Conservation (phyloP, 2,797 vertebrate species). For the Chloroceryle inda region DNA sequence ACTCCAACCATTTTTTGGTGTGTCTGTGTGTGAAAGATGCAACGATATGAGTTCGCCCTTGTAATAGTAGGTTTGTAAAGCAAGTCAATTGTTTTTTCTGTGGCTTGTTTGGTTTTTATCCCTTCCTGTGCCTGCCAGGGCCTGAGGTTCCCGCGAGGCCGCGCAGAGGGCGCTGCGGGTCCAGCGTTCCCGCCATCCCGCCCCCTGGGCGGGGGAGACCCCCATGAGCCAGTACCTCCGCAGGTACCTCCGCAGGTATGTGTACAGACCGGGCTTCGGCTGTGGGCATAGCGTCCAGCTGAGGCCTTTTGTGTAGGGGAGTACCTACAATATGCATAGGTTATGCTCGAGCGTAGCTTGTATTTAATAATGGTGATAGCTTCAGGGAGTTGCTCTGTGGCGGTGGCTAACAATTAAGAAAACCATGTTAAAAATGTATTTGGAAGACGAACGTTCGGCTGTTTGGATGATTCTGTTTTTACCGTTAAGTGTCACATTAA, state of each 20-base stretch:
- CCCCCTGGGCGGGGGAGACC: too few species aligned
- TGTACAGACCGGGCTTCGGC: rapidly evolving
- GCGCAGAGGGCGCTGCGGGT: neutral
- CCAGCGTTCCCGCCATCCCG: neutral
- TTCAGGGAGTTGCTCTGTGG: neutral
- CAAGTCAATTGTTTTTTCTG: rapidly evolving
- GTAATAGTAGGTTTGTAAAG: rapidly evolving
- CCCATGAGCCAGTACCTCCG: too few species aligned
- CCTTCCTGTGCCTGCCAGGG: rapidly evolving
- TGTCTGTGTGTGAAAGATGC: neutral
- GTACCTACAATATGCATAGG: neutral
- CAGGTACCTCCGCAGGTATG: too few species aligned
- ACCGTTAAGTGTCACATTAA: neutral
- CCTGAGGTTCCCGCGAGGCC: neutral
- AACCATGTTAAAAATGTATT: neutral
- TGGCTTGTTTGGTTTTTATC: neutral
- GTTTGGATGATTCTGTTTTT: neutral
- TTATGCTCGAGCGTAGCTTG: neutral
- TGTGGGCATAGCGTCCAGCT: neutral
- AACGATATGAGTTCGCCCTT: rapidly evolving
- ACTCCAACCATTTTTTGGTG: neutral
- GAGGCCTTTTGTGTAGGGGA: neutral
- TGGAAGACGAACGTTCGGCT: neutral
- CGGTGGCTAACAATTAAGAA: neutral
- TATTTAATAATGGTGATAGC: neutral